Conservation (phyloP, 1,140 invertebrate species). For the Leguminivora glycinivorella region DNA sequence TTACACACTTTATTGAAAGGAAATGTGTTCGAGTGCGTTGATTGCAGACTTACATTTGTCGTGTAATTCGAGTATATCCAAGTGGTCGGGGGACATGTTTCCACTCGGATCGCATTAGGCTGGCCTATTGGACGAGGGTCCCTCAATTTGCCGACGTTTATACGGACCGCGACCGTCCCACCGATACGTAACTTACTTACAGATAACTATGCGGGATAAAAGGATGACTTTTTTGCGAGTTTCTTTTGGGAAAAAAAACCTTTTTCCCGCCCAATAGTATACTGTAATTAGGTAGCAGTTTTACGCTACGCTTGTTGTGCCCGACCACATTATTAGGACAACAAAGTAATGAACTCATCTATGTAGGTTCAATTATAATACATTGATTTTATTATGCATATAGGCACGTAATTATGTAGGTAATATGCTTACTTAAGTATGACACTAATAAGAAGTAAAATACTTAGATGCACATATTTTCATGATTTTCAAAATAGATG, state of each 20-base stretch:
- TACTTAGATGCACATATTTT: too few relatives aligned
- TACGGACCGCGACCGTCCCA: conserved; percentile 39
- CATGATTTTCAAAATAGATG: background rate
- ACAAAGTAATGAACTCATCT: background rate
- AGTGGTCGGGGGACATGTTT: conserved; percentile 43
- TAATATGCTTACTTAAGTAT: too few relatives aligned
- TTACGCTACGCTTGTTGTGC: conserved; percentile 10
- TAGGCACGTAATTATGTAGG: too few relatives aligned
- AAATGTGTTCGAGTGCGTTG: background rate
- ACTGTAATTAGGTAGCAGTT: conserved; percentile 26
- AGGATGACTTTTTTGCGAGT: conserved; percentile 34
- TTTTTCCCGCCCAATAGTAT: conserved; percentile 25
- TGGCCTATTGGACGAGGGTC: conserved; percentile 46
- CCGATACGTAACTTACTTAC: conserved; percentile 53
- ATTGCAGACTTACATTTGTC: conserved; percentile 11
- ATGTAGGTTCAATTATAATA: background rate
- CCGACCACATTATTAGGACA: background rate
- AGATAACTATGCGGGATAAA: conserved; percentile 42
- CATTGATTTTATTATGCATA: too few relatives aligned
- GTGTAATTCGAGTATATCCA: conserved; percentile 23
- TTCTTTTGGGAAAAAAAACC: conserved; percentile 28
- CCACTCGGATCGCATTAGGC: conserved; percentile 46
- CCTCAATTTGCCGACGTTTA: conserved; percentile 56
- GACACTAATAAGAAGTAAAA: too few relatives aligned
- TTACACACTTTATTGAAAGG: background rate